Conservation (phyloP, 1,140 invertebrate species). For the Trichonephila clavipes region DNA sequence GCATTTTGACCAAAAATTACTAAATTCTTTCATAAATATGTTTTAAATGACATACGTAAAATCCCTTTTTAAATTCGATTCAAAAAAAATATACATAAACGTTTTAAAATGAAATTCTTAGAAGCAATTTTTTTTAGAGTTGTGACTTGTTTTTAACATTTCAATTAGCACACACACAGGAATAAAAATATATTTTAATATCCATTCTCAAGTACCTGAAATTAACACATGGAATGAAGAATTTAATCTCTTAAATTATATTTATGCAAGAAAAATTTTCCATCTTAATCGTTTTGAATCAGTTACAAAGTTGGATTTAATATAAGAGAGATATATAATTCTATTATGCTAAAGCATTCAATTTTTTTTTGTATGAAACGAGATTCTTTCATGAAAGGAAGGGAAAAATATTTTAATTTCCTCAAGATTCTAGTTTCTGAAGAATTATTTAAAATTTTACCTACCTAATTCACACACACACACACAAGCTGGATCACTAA, state of each 20-base stretch:
- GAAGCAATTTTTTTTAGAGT: too few relatives aligned
- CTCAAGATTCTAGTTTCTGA: background rate
- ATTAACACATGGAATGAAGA: background rate
- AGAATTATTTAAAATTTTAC: background rate
- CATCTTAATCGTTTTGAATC: slow-evolving; percentile 2
- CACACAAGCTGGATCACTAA: background rate
- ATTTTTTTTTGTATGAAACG: background rate
- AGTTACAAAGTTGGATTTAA: background rate
- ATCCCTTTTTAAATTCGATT: too few relatives aligned
- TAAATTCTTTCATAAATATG: too few relatives aligned
- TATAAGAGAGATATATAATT: background rate
- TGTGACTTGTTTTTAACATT: too few relatives aligned
- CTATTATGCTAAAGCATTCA: background rate
- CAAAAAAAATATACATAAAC: too few relatives aligned
- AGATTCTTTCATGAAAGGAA: background rate
- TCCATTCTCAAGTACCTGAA: too few relatives aligned
- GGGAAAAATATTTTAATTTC: background rate
- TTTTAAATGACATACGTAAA: too few relatives aligned
- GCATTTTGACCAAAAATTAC: too few relatives aligned
- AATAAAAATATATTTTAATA: too few relatives aligned
- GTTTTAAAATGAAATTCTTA: too few relatives aligned
- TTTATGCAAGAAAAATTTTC: background rate
- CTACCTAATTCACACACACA: too few relatives aligned
- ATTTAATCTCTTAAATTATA: background rate
- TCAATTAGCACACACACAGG: too few relatives aligned